phyloP scores from a whole-genome alignment of 2,888 invertebrate genomes.

The Heliothis peltigera region DNA sequence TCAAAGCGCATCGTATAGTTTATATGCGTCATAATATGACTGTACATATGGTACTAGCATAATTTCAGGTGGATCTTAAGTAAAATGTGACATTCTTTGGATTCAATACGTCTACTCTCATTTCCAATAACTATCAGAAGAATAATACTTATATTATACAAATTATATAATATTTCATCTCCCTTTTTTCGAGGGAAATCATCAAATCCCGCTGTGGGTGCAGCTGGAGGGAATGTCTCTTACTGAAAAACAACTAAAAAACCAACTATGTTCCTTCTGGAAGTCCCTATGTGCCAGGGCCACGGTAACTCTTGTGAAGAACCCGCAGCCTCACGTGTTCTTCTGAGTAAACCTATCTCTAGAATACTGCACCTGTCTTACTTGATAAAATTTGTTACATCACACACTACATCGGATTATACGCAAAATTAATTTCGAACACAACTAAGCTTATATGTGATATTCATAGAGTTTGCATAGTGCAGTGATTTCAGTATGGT shows the following conservation, averaged over 20 bases:
- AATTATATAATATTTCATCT: no score
- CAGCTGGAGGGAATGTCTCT: no score
- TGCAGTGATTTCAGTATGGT: conserved; percentile 66
- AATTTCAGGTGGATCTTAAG: neutral
- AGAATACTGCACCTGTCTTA: no score
- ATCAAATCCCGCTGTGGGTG: no score
- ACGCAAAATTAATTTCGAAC: conserved; percentile 71
- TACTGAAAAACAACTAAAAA: no score
- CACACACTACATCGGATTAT: conserved; percentile 54
- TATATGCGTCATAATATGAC: conserved; percentile 15
- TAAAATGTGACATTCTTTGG: neutral
- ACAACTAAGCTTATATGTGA: conserved; percentile 70
- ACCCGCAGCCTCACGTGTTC: no score
- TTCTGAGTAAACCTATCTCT: no score
- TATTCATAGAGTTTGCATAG: conserved; percentile 63
- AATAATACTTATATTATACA: no score
- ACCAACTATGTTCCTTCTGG: no score
- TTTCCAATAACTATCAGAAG: neutral
- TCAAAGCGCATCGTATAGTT: conserved; percentile 11
- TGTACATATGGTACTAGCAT: neutral
- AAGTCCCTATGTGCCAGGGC: no score
- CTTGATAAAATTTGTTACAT: conserved; percentile 39
- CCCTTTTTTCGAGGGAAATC: no score
- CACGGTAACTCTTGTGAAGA: no score
- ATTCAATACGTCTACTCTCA: neutral